A percentile compares a stretch with the other conserved stretches of the same genome.
These are phyloP conservation scores for Lagocephalus sceleratus DNA, from an alignment of 2,797 vertebrate genomes.

Conservation along the genomic window DNA sequence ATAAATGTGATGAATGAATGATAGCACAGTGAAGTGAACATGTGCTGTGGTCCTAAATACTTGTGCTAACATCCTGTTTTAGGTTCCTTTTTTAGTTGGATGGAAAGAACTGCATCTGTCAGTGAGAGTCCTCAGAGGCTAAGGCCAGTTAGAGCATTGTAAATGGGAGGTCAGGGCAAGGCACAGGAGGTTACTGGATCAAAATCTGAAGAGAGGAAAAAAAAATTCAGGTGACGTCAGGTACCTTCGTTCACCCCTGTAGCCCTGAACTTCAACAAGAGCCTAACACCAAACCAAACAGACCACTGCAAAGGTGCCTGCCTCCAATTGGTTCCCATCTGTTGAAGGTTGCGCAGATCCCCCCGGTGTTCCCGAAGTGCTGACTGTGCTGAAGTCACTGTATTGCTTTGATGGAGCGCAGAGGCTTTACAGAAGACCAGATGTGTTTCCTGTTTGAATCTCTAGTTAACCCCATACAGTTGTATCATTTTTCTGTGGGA, in stretches of 20 bases:
- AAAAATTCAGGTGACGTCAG: slow-evolving; percentile 34
- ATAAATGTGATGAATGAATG: background rate
- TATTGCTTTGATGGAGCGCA: slow-evolving; percentile 32
- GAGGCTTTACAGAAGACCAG: slow-evolving; percentile 19
- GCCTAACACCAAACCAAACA: slow-evolving; percentile 23
- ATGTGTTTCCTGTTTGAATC: slow-evolving; percentile 29
- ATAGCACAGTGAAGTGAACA: background rate
- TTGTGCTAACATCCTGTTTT: too few relatives aligned
- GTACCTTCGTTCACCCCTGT: slow-evolving; percentile 41
- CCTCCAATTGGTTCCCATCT: slow-evolving; percentile 55
- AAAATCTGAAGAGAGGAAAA: slow-evolving; percentile 24
- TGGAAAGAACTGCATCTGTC: background rate
- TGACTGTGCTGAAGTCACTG: slow-evolving; percentile 55
- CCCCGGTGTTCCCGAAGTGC: slow-evolving; percentile 54
- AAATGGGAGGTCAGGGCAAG: slow-evolving; percentile 44
- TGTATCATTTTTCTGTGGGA: slow-evolving; percentile 38
- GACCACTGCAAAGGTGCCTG: slow-evolving; percentile 23
- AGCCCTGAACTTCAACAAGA: slow-evolving; percentile 30
- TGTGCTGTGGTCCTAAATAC: too few relatives aligned
- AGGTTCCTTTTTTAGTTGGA: background rate
- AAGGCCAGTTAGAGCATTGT: slow-evolving; percentile 32
- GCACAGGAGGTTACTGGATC: slow-evolving; percentile 27
- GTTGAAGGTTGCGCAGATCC: slow-evolving; percentile 30
- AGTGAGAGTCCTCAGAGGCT: slow-evolving; percentile 11
- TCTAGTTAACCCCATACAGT: slow-evolving; percentile 6